phyloP scores from a whole-genome alignment of 2,113 vertebrate genomes.

The Saccopteryx bilineata region DNA sequence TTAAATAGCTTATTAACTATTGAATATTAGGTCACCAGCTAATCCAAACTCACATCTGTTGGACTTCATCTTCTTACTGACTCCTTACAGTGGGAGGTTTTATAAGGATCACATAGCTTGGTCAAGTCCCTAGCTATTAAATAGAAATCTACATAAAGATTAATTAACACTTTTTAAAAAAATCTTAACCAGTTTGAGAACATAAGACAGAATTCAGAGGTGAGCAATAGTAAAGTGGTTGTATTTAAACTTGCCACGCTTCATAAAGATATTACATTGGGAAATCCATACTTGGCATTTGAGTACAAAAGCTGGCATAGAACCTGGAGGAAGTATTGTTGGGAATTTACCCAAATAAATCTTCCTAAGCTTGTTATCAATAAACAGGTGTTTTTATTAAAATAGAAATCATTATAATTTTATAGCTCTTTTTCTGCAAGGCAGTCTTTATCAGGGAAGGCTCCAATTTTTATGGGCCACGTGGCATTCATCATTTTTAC shows the following conservation, averaged over 20 bases:
- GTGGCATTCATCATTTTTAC: neutral
- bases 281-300: slow-evolving; percentile 58
- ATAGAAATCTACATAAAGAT: slow-evolving; percentile 21
- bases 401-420: slow-evolving; percentile 25
- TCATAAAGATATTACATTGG: neutral
- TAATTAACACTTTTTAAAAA: slow-evolving; percentile 19
- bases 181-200: neutral
- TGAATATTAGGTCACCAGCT: slow-evolving; percentile 70
- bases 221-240: neutral
- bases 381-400: slow-evolving; percentile 53
- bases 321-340: slow-evolving; percentile 36
- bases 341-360: slow-evolving; percentile 33
- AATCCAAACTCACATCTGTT: slow-evolving; percentile 50
- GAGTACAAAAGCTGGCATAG: slow-evolving; percentile 51
- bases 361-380: slow-evolving; percentile 44
- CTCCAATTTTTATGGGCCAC: neutral
- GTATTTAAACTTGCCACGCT: slow-evolving; percentile 57
- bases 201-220: neutral
- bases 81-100: slow-evolving; percentile 10
- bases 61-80: slow-evolving; percentile 48
- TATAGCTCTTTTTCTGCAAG: neutral
- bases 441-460: neutral
- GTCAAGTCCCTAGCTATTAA: slow-evolving; percentile 51
- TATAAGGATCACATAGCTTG: slow-evolving; percentile 62
- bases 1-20: slow-evolving; percentile 57